Base-by-base conservation (phyloP, 1,140 invertebrate genomes). In the Listronotus bonariensis region DNA sequence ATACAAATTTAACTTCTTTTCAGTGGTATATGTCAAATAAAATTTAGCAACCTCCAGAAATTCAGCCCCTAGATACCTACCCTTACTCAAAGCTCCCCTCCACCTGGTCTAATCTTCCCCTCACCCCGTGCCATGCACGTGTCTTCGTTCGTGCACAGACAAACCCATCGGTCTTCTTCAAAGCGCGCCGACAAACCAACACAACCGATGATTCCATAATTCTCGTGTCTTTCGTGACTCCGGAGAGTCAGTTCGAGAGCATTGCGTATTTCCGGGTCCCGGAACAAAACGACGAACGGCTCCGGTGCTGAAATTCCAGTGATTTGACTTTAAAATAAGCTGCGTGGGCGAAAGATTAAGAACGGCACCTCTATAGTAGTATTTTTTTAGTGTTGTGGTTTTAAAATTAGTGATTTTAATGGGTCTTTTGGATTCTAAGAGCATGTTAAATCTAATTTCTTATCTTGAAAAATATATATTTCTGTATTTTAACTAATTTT, bases 151-250 rank as follows among this genome's bases (percentile, higher is more conserved):
- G 15, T n/a, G n/a, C n/a, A 18, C 38, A 52, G 48, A 55, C 51
- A 48, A 55, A 63, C 57, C 57, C 60, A 63, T 63, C 60, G 60
- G 51, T 63, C 60, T 63, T 63, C 60, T 54, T 63, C 60, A 63
- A 63, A 63, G 60, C 51, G 51, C 60, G 43, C 60, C 60, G 60
- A 54, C 60, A 55, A 63, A 36, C 34, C 8, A 12, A 36, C 34
- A 36, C 34, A 36, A 36, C 34, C 60, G 32, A 11, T 49, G 60
- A 63, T 63, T 54, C 52, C 60, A 63, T 63, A 63, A 60, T 60
- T 63, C 60, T 63, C 60, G 60, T 63, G 46, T 61, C 36, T 63
- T 48, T 54, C 14, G 26, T 53, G 40, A 40, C 52, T 63, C 40
- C 51, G 32, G 52, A 41, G 52, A 41, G 41, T 63, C 51, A 63